Evolutionary conservation across 2,113 vertebrate species (phyloP).

Genomic region (Psilopogon haemacephalus): DNA sequence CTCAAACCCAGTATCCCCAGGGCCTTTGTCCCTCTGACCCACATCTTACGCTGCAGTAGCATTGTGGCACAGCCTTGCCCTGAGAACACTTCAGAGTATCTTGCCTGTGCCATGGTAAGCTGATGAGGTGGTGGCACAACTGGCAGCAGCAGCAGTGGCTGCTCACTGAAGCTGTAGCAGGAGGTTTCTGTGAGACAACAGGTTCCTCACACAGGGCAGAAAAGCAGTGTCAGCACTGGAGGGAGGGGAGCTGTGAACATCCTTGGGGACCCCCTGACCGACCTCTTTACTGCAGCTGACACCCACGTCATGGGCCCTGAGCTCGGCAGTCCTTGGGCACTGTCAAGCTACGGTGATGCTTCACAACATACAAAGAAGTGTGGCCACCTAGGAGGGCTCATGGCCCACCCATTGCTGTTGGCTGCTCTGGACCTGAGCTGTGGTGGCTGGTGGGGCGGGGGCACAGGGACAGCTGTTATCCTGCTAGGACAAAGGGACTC

Average conservation of each 20-base stretch:
- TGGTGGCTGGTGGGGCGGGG: not conserved
- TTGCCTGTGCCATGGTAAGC: no score
- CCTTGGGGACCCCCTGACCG: not conserved
- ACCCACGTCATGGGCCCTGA: fast-evolving
- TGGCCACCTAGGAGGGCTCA: not conserved
- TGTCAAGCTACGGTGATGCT: not conserved
- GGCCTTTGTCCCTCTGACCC: not conserved
- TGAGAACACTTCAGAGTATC: no score
- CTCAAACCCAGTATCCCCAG: not conserved
- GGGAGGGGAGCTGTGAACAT: not conserved
- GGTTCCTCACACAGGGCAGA: not conserved
- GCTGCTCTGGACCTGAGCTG: not conserved
- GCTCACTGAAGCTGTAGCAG: not conserved
- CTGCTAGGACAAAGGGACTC: constrained; percentile 10
- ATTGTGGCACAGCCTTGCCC: no score
- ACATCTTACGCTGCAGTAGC: not conserved
- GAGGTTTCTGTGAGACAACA: not conserved
- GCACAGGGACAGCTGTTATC: not conserved
- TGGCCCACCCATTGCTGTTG: not conserved
- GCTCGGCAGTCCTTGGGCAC: not conserved
- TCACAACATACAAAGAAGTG: not conserved
- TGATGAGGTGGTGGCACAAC: not conserved
- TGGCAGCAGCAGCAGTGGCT: not conserved
- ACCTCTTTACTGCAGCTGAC: not conserved
- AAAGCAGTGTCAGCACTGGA: not conserved